Evolutionary conservation across 2,888 invertebrate species (phyloP), one percentile per base, ranked within the genome.

Genomic region (Saturnia pavonia): DNA sequence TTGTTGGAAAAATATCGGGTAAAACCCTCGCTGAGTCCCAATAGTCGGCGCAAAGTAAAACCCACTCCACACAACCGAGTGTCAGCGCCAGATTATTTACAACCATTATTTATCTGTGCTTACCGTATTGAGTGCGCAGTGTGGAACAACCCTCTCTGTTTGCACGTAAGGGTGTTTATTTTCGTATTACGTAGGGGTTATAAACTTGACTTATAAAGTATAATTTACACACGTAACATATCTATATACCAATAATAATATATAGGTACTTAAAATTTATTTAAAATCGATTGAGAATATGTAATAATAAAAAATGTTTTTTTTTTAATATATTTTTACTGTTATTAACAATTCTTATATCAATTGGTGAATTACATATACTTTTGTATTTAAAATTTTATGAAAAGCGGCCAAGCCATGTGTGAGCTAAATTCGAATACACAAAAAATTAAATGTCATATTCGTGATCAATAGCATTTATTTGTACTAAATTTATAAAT

Each of bases 81-180:
- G 92, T 92, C 92, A 89, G 76, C 75, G 74, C 73, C 92, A 92
- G 92, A 91, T 91, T 90, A 91, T 92, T 91, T 91, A 92, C 91
- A 75, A 84, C 85, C 80, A 83, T 91, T 92, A 91, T 92, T 92
- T 92, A 92, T 91, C 86, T 86, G 84, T 78, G 78, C 76, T 74
- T 80, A 80, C 43, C 78, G 86, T 83, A 85, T 85, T 80, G 82
- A 82, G 78, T 80, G 80, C 75, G 74, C 71, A 72, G 75, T 40
- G 65, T 65, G 65, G 40, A 65, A 65, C 40, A 34, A 40, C 65
- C 65, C 73, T 75, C 74, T 75, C 74, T 78, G 74, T 76, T 74
- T 71, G 74, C 70, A 74, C 68, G 63, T 66, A 51, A 34, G 65
- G 43, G 60, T 70, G 40, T 65, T 65, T 65, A 65, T 65, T 40